These are phyloP conservation scores for Calidris pugnax DNA, from an alignment of 2,113 vertebrate genomes.

Conservation along the genomic window DNA sequence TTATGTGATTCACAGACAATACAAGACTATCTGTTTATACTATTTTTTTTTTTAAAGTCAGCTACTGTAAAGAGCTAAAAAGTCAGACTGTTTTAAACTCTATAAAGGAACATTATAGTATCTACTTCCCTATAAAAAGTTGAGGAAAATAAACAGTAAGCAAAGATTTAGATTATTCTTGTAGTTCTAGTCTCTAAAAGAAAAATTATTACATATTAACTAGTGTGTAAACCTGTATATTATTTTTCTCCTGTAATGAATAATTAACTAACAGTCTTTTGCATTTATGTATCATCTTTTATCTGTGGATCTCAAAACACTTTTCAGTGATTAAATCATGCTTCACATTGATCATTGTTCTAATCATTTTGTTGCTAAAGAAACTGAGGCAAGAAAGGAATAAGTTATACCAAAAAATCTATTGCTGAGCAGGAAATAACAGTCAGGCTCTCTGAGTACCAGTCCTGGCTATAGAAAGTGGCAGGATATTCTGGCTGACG, in stretches of 20 bases:
- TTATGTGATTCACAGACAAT: not conserved
- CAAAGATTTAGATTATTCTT: not conserved
- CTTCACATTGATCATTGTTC: not conserved
- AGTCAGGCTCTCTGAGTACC: not conserved
- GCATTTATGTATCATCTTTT: not conserved
- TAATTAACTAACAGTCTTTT: constrained; percentile 8
- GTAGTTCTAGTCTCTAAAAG: not conserved
- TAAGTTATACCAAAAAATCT: not conserved
- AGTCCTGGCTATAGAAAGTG: not conserved
- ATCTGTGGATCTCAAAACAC: constrained; percentile 49
- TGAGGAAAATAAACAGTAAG: not conserved
- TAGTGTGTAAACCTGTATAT: not conserved
- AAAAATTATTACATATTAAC: not conserved
- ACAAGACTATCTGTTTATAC: not conserved
- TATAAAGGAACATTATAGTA: not conserved
- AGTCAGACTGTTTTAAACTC: constrained; percentile 8
- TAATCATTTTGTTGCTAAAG: not conserved
- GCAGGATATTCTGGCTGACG: not conserved
- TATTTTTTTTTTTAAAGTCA: not conserved
- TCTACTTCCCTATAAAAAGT: not conserved
- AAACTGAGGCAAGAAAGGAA: constrained; percentile 13
- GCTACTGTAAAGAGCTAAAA: not conserved
- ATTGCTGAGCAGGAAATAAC: constrained; percentile 10
- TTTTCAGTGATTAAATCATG: not conserved
- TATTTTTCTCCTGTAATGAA: not conserved